Evolutionary conservation across 2,888 invertebrate species (phyloP).

Genomic region (Meloe dianella): DNA sequence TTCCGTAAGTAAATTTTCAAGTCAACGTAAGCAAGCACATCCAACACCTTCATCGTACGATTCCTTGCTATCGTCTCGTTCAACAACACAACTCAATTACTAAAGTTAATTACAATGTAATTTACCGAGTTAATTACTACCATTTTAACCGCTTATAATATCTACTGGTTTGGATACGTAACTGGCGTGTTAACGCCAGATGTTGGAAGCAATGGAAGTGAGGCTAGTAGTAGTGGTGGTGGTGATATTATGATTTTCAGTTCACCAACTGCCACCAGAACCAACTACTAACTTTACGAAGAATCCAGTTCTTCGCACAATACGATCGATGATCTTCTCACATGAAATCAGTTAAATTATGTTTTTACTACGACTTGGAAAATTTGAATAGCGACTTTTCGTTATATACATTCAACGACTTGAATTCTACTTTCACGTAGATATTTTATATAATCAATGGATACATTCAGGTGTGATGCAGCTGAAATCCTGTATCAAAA

Average conservation of each 20-base stretch:
- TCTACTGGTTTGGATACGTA: constrained; percentile 33
- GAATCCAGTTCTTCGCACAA: constrained; percentile 20
- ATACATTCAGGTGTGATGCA: constrained; percentile 5
- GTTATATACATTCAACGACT: not conserved
- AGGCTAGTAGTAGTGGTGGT: not conserved
- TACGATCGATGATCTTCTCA: constrained; percentile 21
- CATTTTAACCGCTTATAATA: constrained; percentile 41
- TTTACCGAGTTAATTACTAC: constrained; percentile 42
- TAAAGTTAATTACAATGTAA: constrained; percentile 44
- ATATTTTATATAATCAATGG: not conserved
- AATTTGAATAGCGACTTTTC: too few relatives aligned
- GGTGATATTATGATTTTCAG: constrained; percentile 23
- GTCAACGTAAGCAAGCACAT: not conserved
- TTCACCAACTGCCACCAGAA: constrained; percentile 5
- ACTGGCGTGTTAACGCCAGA: constrained; percentile 33
- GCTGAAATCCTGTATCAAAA: constrained; percentile 8
- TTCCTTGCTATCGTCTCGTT: constrained; percentile 8
- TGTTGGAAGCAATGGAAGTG: constrained; percentile 15
- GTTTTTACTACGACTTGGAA: not conserved
- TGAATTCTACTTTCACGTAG: too few relatives aligned
- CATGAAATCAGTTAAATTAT: not conserved
- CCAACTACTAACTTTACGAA: constrained; percentile 8
- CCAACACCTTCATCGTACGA: not conserved
- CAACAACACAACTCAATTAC: constrained; percentile 35
- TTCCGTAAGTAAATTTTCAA: constrained; percentile 3